A percentile compares a stretch with the other conserved stretches of the same genome.
phyloP scores from a whole-genome alignment of 2,888 invertebrate genomes.

The Sicus ferrugineus region DNA sequence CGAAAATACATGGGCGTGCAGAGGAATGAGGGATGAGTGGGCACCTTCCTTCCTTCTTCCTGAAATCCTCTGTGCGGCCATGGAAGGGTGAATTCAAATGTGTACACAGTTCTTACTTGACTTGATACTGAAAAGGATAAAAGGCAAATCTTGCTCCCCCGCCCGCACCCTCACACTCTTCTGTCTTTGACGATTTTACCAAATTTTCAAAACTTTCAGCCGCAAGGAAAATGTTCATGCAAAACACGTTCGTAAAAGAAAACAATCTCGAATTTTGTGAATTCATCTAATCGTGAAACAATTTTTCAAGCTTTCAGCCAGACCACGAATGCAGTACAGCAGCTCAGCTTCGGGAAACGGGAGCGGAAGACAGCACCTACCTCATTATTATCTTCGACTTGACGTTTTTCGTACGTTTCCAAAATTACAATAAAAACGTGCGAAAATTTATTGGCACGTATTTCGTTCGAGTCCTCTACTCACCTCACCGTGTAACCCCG shows the following conservation, averaged over 20 bases:
- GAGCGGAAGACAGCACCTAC: conserved; percentile 21
- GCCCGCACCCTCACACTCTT: neutral
- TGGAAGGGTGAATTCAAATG: too few relatives aligned
- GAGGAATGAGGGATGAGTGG: too few relatives aligned
- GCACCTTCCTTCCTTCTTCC: too few relatives aligned
- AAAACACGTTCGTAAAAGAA: conserved; percentile 45
- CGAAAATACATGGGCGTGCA: too few relatives aligned
- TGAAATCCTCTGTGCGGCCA: too few relatives aligned
- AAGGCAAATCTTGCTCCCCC: too few relatives aligned
- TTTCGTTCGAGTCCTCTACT: conserved; percentile 16
- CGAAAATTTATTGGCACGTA: conserved; percentile 60
- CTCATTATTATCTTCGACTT: conserved; percentile 50
- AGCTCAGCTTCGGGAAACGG: neutral
- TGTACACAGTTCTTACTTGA: too few relatives aligned
- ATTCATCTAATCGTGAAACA: conserved; percentile 52
- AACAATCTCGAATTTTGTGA: conserved; percentile 46
- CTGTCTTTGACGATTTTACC: neutral
- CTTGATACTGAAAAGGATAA: too few relatives aligned
- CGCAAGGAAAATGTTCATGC: conserved; percentile 36
- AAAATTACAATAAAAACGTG: conserved; percentile 60
- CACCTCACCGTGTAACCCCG: neutral
- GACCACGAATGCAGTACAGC: too few relatives aligned
- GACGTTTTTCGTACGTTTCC: conserved; percentile 54
- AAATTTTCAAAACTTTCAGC: neutral
- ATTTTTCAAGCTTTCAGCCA: conserved; percentile 52